Evolutionary conservation across 2,888 invertebrate species (phyloP).

Genomic region (Cephonodes hylas): DNA sequence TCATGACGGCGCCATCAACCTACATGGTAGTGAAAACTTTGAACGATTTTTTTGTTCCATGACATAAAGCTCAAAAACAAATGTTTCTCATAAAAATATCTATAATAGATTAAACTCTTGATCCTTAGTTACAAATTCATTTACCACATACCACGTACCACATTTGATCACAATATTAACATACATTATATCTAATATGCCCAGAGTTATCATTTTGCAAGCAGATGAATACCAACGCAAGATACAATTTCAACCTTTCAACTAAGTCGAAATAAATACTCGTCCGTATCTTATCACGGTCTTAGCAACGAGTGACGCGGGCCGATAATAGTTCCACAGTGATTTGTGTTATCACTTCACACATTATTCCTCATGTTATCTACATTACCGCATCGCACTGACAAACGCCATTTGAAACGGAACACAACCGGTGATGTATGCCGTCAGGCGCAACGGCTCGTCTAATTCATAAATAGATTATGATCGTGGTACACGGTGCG

Average conservation of each 20-base stretch:
- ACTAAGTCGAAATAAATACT: constrained; percentile 38
- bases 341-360: constrained; percentile 44
- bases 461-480: constrained; percentile 26
- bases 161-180: too few species aligned
- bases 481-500: constrained; percentile 32
- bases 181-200: too few species aligned
- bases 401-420: constrained; percentile 9
- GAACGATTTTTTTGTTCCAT: too few species aligned
- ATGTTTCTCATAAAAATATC: too few species aligned
- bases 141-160: too few species aligned
- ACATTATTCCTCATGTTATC: constrained; percentile 26
- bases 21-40: too few species aligned
- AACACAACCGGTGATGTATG: constrained; percentile 29
- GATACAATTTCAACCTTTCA: constrained; percentile 29
- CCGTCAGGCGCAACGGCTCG: constrained; percentile 16
- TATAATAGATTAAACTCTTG: too few species aligned
- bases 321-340: constrained; percentile 39
- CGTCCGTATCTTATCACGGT: constrained; percentile 55
- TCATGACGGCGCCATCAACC: too few species aligned
- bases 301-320: constrained; percentile 49
- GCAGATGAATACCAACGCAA: not conserved
- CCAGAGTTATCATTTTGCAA: not conserved
- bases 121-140: too few species aligned
- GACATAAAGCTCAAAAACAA: too few species aligned
- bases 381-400: constrained; percentile 35